These are phyloP conservation scores for Xyrichtys novacula DNA, from an alignment of 2,797 vertebrate species.

Conservation along the genomic window DNA sequence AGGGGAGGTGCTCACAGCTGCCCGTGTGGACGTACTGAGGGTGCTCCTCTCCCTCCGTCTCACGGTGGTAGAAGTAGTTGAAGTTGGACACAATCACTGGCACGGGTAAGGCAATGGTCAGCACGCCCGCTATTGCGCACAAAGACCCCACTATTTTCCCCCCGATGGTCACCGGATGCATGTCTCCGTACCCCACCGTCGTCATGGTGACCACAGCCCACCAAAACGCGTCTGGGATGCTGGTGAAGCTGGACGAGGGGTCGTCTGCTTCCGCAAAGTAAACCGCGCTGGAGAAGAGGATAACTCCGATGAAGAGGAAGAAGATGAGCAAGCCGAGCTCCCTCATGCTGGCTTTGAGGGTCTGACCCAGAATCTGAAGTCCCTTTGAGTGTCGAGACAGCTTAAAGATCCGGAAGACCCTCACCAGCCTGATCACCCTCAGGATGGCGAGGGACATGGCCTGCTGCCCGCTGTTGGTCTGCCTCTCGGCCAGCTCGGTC, in stretches of 20 bases:
- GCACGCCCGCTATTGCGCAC: constrained; percentile 96
- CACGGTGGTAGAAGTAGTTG: constrained; percentile 99
- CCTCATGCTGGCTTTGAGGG: constrained; percentile 97
- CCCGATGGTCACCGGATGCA: constrained; percentile 98
- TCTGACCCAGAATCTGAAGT: constrained; percentile 97
- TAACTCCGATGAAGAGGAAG: constrained; percentile 98
- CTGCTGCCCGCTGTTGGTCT: constrained; percentile 93
- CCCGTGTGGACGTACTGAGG: constrained; percentile 91
- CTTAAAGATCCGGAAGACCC: constrained; percentile 98
- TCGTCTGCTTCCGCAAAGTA: constrained; percentile 98
- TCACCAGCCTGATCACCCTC: constrained; percentile 93
- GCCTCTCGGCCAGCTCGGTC: constrained; percentile 93
- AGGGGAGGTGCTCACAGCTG: constrained; percentile 93
- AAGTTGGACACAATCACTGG: constrained; percentile 99
- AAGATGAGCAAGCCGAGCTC: constrained; percentile 97
- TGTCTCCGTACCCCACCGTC: constrained; percentile 97
- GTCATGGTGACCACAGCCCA: constrained; percentile 99
- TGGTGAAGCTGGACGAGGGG: constrained; percentile 94
- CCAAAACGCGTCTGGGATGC: constrained; percentile 99
- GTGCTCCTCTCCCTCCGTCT: constrained; percentile 97
- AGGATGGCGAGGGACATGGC: constrained; percentile 98
- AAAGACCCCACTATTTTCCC: constrained; percentile 98
- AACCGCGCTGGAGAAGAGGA: constrained; percentile 97
- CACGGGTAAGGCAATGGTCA: constrained; percentile 97
- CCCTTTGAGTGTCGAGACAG: constrained; percentile 98